A percentile compares a stretch with the other conserved stretches of the same genome.
Conservation (phyloP, 2,113 vertebrate genomes). For the Callaeas wilsoni region DNA sequence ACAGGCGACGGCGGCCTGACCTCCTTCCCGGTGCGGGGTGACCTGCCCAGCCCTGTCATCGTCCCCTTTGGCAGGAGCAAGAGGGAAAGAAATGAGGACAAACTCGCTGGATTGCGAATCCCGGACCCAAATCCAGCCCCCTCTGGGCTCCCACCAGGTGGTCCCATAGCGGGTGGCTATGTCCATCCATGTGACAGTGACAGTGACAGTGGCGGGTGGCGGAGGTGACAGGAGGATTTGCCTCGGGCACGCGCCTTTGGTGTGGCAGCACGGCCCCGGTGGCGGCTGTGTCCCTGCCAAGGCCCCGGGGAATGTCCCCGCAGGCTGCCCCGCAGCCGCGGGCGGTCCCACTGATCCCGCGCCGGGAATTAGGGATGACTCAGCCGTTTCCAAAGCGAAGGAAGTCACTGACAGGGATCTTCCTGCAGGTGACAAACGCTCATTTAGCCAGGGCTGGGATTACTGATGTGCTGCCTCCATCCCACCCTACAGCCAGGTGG, state of each 20-base stretch:
- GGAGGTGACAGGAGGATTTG: background rate
- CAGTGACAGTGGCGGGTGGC: background rate
- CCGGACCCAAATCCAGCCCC: background rate
- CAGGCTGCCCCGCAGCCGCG: background rate
- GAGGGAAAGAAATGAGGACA: background rate
- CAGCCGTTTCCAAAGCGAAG: background rate
- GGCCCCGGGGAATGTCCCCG: background rate
- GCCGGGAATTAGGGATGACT: background rate
- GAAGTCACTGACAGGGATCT: background rate
- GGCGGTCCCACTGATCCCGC: background rate
- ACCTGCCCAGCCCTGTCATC: background rate
- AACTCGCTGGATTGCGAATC: background rate
- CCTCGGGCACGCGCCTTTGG: background rate
- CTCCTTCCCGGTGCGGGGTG: background rate
- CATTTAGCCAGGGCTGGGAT: background rate
- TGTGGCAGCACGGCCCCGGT: background rate
- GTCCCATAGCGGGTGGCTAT: rapidly evolving
- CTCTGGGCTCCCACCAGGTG: rapidly evolving
- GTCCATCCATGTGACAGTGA: rapidly evolving
- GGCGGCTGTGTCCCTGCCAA: rapidly evolving
- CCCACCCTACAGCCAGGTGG: background rate
- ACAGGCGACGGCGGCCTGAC: rapidly evolving
- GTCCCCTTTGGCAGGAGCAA: background rate
- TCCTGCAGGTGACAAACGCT: background rate
- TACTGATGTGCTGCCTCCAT: background rate